Percentiles rank a stretch among this genome's conserved stretches.
phyloP scores from a whole-genome alignment of 2,888 invertebrate species.

The Aproaerema taeniolella region DNA sequence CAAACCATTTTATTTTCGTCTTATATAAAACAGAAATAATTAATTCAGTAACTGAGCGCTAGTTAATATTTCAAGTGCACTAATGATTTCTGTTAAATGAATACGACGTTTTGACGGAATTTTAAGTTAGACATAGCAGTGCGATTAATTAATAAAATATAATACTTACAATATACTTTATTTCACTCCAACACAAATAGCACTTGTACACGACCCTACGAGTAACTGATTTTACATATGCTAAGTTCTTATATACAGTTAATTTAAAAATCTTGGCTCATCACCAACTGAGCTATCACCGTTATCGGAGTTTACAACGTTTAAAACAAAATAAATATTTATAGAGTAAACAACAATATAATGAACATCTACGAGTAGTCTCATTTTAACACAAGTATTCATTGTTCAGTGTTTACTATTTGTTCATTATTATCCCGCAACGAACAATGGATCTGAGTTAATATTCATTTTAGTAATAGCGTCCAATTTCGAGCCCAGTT shows the following conservation, averaged over 20 bases:
- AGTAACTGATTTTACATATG: too few relatives aligned
- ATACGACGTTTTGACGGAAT: too few relatives aligned
- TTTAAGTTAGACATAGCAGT: too few relatives aligned
- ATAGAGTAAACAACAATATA: background rate
- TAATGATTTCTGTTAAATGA: too few relatives aligned
- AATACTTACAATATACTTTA: too few relatives aligned
- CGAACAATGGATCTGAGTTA: background rate
- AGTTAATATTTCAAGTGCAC: too few relatives aligned
- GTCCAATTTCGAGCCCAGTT: background rate
- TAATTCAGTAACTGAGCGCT: too few relatives aligned
- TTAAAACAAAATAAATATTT: background rate
- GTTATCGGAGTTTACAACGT: background rate
- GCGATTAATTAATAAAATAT: too few relatives aligned
- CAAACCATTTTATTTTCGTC: background rate
- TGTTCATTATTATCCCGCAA: background rate
- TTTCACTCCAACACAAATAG: too few relatives aligned
- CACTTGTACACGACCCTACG: too few relatives aligned
- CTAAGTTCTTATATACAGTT: background rate
- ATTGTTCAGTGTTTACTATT: background rate
- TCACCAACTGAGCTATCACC: background rate
- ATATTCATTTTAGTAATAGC: background rate
- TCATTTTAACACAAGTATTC: background rate
- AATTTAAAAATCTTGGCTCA: background rate
- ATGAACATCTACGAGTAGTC: background rate
- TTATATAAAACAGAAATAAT: background rate